Base-by-base conservation (phyloP, 2,113 vertebrate genomes). In the Oceanites oceanicus region DNA sequence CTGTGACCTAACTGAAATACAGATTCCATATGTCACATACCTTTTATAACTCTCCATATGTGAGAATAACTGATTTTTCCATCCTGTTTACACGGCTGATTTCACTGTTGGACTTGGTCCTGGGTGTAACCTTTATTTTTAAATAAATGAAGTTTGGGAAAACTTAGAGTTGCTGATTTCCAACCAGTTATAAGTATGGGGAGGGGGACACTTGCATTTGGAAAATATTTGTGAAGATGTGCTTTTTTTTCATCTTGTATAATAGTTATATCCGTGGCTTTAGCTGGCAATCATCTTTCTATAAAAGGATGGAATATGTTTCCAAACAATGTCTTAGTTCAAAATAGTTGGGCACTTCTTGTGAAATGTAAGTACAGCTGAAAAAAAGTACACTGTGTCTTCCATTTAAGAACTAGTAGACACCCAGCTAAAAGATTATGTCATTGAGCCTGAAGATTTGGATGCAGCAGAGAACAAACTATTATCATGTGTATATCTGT, bases 101-200 rank as follows among this genome's bases (percentile, higher is more conserved):
- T 96, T 98, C 96, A 96, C 91, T 92, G 55, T 88, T 95, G 93
- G 92, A 92, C 85, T 92, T 93, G 47, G 34, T 95, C 55, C 89
- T 97, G 95, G 92, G 94, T 84, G 96, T 97, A 95, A 94, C 94
- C n/a, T 92, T 96, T 92, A 78, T 92, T 90, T 97, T 86, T 70
- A 95, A 91, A 88, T 81, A 91, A 96, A 85, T 70, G 42, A 92
- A 92, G 32, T 79, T 92, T 83, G 66, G 62, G 92, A 95, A 94
- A 95, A 87, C 11, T 70, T 70, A 14, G n/a, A 89, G 63, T 32
- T 90, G 62, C 77, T 90, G 36, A 72, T 91, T 94, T 91, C 23
- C 70, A 79, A 63, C 52, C 20, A 52, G 42, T 62, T 88, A 3
- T 62, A 91, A 59, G 32, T 36, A 25, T 47, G 49, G 45, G 52